Base-by-base conservation (phyloP, 2,888 invertebrate species). In the Pheosia tremula region DNA sequence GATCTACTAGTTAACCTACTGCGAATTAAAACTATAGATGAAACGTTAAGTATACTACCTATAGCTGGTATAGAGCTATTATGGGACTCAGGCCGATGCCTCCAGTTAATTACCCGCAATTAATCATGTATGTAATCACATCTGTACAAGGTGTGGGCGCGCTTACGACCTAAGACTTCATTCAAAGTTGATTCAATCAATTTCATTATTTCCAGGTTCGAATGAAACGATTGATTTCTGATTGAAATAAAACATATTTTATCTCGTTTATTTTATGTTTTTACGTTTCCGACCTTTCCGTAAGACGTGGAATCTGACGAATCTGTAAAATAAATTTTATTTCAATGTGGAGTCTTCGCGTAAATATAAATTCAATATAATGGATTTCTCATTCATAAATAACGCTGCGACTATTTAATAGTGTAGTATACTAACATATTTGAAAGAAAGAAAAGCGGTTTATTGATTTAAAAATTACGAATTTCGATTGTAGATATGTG, bases 101-200 rank as follows among this genome's bases (percentile, higher is more conserved):
- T 62, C 54, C 54, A 58, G 37, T 55, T 67, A 67, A 72, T 69
- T 69, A 64, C 47, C 8, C 49, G 60, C 54, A 62, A 67, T 72
- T 56, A 71, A 71, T 71, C 71, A 71, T 68, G 37, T 11, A 11
- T 3, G 37, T 53, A 53, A 37, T 53, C 9, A 5, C 37, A 53
- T 53, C 53, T 24, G 37, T 11, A 10, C 37, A 53, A 53, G 10
- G 37, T 53, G 11, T 11, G 37, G 37, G 1, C 24, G n/a, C 50
- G 50, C 50, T 50, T 50, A 50, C 50, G 9, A 24, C 9, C 37
- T 3, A 37, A 53, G 53, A 11, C 37, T 37, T 37, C 3, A 8
- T 3, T 36, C 37, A 11, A 37, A 37, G 37, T 53, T 36, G 53
- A 52, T 52, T 36, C 3, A 52, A 36, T 36, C 3, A 36, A 6